Evolutionary conservation across 2,113 vertebrate genomes (phyloP).

Genomic region (Cettia cetti): DNA sequence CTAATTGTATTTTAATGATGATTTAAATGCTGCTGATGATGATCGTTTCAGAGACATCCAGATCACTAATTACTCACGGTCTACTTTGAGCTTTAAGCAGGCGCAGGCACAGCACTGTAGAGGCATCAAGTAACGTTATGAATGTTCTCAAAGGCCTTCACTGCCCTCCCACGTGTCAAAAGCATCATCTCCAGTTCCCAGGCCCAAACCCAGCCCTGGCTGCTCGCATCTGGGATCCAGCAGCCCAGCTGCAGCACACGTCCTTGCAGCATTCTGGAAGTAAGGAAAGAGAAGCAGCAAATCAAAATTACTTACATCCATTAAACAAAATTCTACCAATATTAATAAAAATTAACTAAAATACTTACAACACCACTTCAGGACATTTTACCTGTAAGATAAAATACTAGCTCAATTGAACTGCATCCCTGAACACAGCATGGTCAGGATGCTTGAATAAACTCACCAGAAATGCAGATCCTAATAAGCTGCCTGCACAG

Average conservation of each 20-base stretch:
- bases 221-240: background rate
- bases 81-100: background rate
- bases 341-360: background rate
- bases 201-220: background rate
- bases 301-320: background rate
- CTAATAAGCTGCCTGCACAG: background rate
- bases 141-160: background rate
- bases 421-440: fast-evolving
- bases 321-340: background rate
- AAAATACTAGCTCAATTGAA: fast-evolving
- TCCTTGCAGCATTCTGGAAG: background rate
- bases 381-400: background rate
- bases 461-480: background rate
- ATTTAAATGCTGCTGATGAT: background rate
- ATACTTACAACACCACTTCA: background rate
- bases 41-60: background rate
- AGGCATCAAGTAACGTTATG: background rate
- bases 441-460: background rate
- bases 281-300: background rate
- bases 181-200: background rate
- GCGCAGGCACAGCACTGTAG: background rate
- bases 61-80: background rate
- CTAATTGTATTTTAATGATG: constrained; percentile 1
- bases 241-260: background rate
- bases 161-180: background rate